phyloP scores from a whole-genome alignment of 2,888 invertebrate species.

The Hecatera dysodea region DNA sequence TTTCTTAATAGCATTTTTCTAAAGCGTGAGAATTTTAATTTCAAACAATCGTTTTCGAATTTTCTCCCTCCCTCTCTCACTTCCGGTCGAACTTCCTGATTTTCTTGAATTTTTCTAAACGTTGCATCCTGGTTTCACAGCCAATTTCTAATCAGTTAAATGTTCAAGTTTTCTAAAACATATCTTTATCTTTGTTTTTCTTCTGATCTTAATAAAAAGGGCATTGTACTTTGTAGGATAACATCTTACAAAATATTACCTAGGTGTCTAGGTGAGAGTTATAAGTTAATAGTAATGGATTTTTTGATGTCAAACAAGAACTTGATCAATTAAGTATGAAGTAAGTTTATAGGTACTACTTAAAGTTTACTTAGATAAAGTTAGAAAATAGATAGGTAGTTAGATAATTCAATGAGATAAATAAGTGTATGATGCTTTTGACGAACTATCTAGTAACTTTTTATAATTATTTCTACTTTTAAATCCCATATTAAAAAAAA shows the following conservation, averaged over 20 bases:
- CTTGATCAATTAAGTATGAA: neutral
- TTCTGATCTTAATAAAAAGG: neutral
- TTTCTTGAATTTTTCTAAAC: constrained; percentile 39
- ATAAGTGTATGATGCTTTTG: neutral
- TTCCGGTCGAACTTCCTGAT: constrained; percentile 56
- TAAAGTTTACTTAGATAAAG: neutral
- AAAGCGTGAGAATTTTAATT: constrained; percentile 37
- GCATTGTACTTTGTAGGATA: neutral
- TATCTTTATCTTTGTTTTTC: neutral
- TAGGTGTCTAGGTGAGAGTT: too few relatives aligned
- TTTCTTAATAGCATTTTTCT: constrained; percentile 23
- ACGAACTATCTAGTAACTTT: neutral
- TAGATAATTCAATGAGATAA: neutral
- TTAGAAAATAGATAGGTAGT: neutral
- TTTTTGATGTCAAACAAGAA: neutral
- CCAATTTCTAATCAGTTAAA: constrained; percentile 3
- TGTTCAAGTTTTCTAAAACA: constrained; percentile 4
- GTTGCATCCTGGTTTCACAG: constrained; percentile 14
- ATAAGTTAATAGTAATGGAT: neutral
- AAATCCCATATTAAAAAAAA: neutral
- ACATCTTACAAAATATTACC: neutral
- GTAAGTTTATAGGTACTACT: neutral
- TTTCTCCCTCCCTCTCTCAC: constrained; percentile 33
- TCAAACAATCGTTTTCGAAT: constrained; percentile 34
- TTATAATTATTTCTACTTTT: neutral